Conservation (phyloP, 2,888 invertebrate genomes). For the Pediacus dermestoides region DNA sequence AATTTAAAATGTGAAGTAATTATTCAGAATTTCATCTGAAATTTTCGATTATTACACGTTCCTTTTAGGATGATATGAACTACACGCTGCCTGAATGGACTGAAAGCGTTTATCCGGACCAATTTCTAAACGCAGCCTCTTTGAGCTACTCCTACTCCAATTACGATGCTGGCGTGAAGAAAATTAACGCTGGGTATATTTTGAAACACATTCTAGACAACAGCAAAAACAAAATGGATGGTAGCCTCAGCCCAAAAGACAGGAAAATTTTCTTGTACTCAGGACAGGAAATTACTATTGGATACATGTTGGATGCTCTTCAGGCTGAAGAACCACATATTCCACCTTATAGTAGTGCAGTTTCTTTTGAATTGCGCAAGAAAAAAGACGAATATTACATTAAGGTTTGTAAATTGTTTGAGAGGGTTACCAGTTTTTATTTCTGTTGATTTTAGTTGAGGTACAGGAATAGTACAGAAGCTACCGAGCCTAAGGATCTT, state of each 20-base stretch:
- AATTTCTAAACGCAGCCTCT: conserved; percentile 37
- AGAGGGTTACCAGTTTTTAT: conserved; percentile 10
- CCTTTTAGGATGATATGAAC: conserved; percentile 33
- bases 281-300: conserved; percentile 38
- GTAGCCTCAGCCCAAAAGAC: conserved; percentile 15
- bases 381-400: conserved; percentile 25
- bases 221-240: conserved; percentile 26
- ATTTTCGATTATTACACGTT: too few species aligned
- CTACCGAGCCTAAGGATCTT: conserved; percentile 25
- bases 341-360: conserved; percentile 35
- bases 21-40: too few species aligned
- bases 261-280: conserved; percentile 38
- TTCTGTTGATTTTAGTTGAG: conserved; percentile 27
- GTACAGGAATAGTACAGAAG: conserved; percentile 27
- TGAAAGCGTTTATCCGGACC: conserved; percentile 37
- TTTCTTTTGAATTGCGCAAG: conserved; percentile 34
- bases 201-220: conserved; percentile 35
- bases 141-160: conserved; percentile 45
- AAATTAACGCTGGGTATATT: conserved; percentile 46
- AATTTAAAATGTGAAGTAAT: conserved; percentile 34
- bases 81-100: conserved; percentile 48
- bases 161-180: conserved; percentile 36
- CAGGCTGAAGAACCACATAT: conserved; percentile 24
- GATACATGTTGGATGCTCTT: conserved; percentile 32
- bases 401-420: conserved; percentile 19